A percentile compares a stretch with the other conserved stretches of the same genome.
phyloP scores from a whole-genome alignment of 2,888 invertebrate species.

The Drosophila neotestacea region DNA sequence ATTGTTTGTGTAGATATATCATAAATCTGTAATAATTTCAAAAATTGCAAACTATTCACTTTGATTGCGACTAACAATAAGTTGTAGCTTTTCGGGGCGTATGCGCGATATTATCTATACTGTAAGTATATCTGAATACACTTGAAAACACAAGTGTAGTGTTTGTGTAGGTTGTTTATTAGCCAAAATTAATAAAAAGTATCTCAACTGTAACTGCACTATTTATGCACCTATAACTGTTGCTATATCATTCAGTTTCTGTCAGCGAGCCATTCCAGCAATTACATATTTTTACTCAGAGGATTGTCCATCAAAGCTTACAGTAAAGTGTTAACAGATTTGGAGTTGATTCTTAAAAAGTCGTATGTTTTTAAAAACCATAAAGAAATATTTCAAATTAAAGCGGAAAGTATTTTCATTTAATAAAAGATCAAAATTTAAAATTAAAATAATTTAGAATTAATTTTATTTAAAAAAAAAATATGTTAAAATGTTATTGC shows the following conservation, averaged over 20 bases:
- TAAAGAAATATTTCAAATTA: no score
- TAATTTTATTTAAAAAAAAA: no score
- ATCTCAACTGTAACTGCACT: slow-evolving; percentile 37
- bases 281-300: slow-evolving; percentile 8
- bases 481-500: no score
- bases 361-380: no score
- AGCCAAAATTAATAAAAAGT: slow-evolving; percentile 33
- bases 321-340: background rate
- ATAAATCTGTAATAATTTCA: slow-evolving; percentile 58
- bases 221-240: slow-evolving; percentile 8
- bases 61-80: slow-evolving; percentile 44
- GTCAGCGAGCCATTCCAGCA: slow-evolving; percentile 38
- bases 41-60: slow-evolving; percentile 55
- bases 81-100: slow-evolving; percentile 15
- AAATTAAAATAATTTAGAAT: no score
- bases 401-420: no score
- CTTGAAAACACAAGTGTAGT: background rate
- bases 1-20: slow-evolving; percentile 41
- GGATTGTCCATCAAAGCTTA: background rate
- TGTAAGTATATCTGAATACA: slow-evolving; percentile 9
- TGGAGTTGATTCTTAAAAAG: background rate
- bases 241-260: slow-evolving; percentile 21
- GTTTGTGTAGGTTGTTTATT: slow-evolving; percentile 1
- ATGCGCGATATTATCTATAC: slow-evolving; percentile 17
- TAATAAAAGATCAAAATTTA: no score